Conservation (phyloP, 2,888 invertebrate species). For the Digitonthophagus gazella region DNA sequence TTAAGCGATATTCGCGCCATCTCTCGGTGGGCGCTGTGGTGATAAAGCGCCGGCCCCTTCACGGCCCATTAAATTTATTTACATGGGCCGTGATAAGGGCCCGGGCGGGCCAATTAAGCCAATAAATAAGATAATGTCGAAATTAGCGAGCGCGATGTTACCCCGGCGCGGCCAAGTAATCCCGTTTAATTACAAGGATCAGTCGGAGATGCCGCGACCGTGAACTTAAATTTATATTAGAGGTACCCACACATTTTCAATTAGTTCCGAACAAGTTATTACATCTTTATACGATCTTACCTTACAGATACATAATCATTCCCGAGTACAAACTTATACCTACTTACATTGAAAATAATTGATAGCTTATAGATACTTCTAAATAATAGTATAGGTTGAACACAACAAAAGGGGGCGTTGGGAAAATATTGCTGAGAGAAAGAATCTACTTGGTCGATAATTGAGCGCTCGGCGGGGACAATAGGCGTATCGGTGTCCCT, state of each 20-base stretch:
- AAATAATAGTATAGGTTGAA: too few species aligned
- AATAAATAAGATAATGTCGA: not conserved
- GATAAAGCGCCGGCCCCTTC: not conserved
- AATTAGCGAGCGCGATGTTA: not conserved
- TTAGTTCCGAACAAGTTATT: too few species aligned
- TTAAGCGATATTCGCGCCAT: not conserved
- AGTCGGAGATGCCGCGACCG: not conserved
- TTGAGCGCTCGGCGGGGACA: conserved; percentile 5
- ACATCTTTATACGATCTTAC: too few species aligned
- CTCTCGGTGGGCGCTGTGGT: not conserved
- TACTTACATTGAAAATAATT: too few species aligned
- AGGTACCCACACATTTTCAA: too few species aligned
- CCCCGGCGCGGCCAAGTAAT: not conserved
- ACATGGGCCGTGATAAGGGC: not conserved
- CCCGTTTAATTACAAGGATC: not conserved
- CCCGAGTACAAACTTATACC: too few species aligned
- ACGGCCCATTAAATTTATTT: not conserved
- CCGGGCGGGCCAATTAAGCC: not conserved
- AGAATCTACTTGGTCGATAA: not conserved
- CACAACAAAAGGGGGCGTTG: too few species aligned
- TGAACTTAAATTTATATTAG: not conserved
- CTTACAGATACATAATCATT: too few species aligned
- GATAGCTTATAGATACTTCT: too few species aligned
- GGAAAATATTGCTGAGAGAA: not conserved
- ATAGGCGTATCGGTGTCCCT: conserved; percentile 19